Evolutionary conservation across 2,888 invertebrate species (phyloP).

Genomic region (Epirrita christyi): DNA sequence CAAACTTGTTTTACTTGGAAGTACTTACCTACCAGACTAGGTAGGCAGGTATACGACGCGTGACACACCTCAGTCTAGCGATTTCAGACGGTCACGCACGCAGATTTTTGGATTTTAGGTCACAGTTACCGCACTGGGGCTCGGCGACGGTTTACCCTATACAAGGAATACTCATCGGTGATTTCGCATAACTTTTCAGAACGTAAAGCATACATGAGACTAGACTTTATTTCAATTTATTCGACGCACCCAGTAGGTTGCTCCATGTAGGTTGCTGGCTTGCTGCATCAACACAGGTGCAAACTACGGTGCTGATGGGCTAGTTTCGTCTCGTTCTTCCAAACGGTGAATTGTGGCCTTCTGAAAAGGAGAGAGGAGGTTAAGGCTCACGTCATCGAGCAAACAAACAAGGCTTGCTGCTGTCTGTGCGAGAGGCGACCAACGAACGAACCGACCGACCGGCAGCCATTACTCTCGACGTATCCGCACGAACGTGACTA

Average conservation of each 20-base stretch:
- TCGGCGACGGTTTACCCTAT: constrained; percentile 23
- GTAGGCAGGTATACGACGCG: constrained; percentile 21
- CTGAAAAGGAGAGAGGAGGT: constrained; percentile 56
- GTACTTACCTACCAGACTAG: constrained; percentile 6
- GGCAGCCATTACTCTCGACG: constrained; percentile 81
- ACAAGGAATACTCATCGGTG: constrained; percentile 9
- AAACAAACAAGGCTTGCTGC: constrained; percentile 83
- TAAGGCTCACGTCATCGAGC: constrained; percentile 70
- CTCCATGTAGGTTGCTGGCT: constrained; percentile 80
- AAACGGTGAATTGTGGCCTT: constrained; percentile 9
- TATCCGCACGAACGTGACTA: constrained; percentile 79
- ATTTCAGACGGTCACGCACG: constrained; percentile 40
- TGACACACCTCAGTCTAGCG: constrained; percentile 37
- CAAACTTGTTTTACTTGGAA: constrained; percentile 23
- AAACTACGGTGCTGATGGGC: constrained; percentile 42
- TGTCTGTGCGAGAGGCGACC: constrained; percentile 75
- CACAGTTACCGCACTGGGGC: constrained; percentile 32
- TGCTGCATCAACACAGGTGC: constrained; percentile 75
- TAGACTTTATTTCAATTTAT: constrained; percentile 70
- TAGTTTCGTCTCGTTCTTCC: constrained; percentile 55
- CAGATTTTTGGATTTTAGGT: constrained; percentile 36
- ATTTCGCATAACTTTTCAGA: constrained; percentile 64
- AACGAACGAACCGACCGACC: constrained; percentile 71
- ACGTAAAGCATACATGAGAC: constrained; percentile 59
- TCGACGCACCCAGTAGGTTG: constrained; percentile 69